Conservation (phyloP, 2,888 invertebrate genomes). For the Formica aserva region DNA sequence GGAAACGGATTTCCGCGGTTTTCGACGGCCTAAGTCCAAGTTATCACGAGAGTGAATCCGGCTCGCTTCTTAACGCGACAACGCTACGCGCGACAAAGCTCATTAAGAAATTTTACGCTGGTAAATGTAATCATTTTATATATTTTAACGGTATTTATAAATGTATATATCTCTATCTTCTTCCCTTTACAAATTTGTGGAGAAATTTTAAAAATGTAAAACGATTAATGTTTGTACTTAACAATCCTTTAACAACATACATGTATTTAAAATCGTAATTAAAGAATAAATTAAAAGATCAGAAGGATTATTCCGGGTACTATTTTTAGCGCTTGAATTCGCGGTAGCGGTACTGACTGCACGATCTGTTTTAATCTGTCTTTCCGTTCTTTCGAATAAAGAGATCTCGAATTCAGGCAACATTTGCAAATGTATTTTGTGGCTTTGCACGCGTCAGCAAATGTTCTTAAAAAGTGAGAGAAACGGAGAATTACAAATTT, state of each 20-base stretch:
- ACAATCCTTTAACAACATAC: neutral
- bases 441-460: conserved; percentile 5
- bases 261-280: neutral
- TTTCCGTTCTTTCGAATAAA: neutral
- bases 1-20: conserved; percentile 76
- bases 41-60: conserved; percentile 61
- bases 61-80: conserved; percentile 54
- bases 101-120: neutral
- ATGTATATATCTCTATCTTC: neutral
- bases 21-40: conserved; percentile 59
- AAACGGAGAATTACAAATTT: conserved; percentile 29
- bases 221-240: neutral
- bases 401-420: neutral
- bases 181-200: neutral
- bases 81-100: conserved; percentile 56
- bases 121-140: neutral
- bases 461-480: neutral
- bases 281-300: neutral
- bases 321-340: neutral
- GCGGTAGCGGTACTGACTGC: neutral
- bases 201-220: neutral
- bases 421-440: neutral
- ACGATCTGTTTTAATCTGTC: neutral
- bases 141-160: neutral
- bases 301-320: neutral